Base-by-base conservation (phyloP, 2,888 invertebrate genomes). In the Oligia fasciuncula region DNA sequence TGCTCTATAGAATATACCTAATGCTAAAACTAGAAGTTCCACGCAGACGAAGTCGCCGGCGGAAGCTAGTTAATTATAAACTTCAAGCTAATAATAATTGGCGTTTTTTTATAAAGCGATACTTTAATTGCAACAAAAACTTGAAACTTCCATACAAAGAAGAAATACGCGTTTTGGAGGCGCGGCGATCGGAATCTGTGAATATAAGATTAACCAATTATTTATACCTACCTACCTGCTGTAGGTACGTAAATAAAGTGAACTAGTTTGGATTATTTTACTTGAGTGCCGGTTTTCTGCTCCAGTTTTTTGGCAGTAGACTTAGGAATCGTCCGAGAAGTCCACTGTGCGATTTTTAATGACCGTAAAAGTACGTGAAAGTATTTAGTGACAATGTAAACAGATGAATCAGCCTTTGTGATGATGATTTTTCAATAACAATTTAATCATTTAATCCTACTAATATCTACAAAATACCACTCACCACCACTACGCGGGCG, bases 241-340 rank as follows among this genome's bases (percentile, higher is more conserved):
- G 23, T n/a, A n/a, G n/a, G n/a, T 74, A 46, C 51, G 43, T 62
- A 57, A 73, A 43, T 73, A 68, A 71, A 85, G 19, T 79, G 68
- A 77, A 89, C 87, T 84, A 77, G 87, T 89, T 87, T 79, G 63
- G 43, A 51, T 82, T 71, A 63, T 69, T 84, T 87, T 81, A 79
- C 73, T 69, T 65, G 62, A 78, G 4, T 54, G 62, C 11, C 65
- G 72, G 66, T 65, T 69, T 78, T 79, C 17, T 88, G 88, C 88
- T 85, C 89, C 79, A 89, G 77, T 85, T 89, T 83, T 51, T 51
- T 4, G 35, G 71, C 49, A 3, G 40, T 57, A 84, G 87, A 79
- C 46, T 54, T 65, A 81, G 19, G 60, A 75, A 85, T 69, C 46
- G 29, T 62, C 9, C 1, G 49, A 73, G 1, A 65, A 35, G 79